Evolutionary conservation across 2,797 vertebrate species (phyloP).

Genomic region (Nyctibius grandis): DNA sequence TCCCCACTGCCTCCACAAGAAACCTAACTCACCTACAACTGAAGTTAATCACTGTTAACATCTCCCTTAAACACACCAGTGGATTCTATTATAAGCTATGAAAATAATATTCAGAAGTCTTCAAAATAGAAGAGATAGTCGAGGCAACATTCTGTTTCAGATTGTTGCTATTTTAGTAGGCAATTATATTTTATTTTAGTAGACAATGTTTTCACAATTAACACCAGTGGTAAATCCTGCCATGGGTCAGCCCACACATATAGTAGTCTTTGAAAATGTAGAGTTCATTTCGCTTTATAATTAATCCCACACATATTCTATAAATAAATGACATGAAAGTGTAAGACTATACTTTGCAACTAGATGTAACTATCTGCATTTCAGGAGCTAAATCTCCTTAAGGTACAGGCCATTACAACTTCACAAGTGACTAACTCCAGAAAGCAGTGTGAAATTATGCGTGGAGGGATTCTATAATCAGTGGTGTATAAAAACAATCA

Average conservation of each 20-base stretch:
- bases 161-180: not conserved
- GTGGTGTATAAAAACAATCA: not conserved
- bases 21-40: not conserved
- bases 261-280: not conserved
- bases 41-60: not conserved
- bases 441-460: not conserved
- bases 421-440: not conserved
- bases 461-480: not conserved
- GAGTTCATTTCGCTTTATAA: not conserved
- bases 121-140: not conserved
- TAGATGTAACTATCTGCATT: not conserved
- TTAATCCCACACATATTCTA: not conserved
- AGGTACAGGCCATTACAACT: not conserved
- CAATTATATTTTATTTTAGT: not conserved
- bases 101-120: not conserved
- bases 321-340: not conserved
- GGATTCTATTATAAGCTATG: not conserved
- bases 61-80: not conserved
- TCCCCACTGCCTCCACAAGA: not conserved
- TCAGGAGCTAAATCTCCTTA: not conserved
- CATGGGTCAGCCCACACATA: not conserved
- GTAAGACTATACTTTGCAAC: not conserved
- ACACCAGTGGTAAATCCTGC: not conserved
- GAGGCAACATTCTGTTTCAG: not conserved
- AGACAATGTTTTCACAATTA: not conserved